phyloP scores from a whole-genome alignment of 2,888 invertebrate species.

The Meiosimyza platycephala region DNA sequence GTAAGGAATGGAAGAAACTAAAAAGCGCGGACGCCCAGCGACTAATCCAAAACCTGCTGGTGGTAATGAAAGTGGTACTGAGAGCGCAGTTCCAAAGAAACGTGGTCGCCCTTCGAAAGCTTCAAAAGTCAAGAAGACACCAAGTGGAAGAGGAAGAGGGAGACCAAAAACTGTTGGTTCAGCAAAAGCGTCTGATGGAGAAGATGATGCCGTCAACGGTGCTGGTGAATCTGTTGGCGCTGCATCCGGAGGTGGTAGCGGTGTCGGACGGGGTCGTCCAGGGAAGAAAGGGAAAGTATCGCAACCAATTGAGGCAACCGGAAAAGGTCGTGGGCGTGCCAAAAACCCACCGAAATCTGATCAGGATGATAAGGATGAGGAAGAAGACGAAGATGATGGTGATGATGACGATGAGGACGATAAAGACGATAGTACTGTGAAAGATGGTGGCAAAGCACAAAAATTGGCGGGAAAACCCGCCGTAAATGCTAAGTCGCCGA shows the following conservation, averaged over 20 bases:
- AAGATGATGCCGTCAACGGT: constrained; percentile 33
- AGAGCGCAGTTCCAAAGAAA: constrained; percentile 51
- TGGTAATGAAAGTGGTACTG: constrained; percentile 38
- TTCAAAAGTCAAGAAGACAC: constrained; percentile 36
- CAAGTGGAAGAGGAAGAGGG: constrained; percentile 49
- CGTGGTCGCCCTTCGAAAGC: constrained; percentile 55
- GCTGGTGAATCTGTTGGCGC: constrained; percentile 3
- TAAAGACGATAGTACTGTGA: constrained; percentile 11
- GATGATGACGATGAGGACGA: constrained; percentile 28
- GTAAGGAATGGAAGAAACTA: constrained; percentile 40
- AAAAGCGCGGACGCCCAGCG: constrained; percentile 36
- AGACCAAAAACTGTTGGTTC: constrained; percentile 46
- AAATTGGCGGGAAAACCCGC: constrained; percentile 32
- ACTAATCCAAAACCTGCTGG: constrained; percentile 15
- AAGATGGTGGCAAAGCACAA: constrained; percentile 19
- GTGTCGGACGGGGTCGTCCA: constrained; percentile 41
- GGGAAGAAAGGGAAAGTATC: constrained; percentile 7
- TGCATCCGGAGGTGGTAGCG: constrained; percentile 22
- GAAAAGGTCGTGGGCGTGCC: constrained; percentile 43
- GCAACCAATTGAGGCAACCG: constrained; percentile 22
- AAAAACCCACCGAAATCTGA: constrained; percentile 32
- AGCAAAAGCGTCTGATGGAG: constrained; percentile 30
- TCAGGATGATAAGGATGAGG: constrained; percentile 30
- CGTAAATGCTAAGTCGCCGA: constrained; percentile 36
- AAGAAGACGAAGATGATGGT: constrained; percentile 35